Conservation (phyloP, 2,888 invertebrate species). For the Spisula subtruncata region DNA sequence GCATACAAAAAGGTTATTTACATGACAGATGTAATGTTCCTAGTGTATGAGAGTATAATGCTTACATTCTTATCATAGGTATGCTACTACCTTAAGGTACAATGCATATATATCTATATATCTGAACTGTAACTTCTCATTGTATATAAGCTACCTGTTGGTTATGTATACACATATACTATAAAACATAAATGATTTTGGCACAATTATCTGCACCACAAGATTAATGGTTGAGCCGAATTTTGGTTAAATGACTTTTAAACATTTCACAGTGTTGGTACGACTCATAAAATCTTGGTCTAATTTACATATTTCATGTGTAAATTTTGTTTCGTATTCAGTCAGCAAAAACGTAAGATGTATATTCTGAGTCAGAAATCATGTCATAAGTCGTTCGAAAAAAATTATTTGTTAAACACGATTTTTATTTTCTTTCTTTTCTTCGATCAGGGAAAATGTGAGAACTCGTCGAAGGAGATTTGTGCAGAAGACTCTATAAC, state of each 20-base stretch:
- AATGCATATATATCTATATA: background rate
- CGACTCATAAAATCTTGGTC: slow-evolving; percentile 11
- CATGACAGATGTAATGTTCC: too few relatives aligned
- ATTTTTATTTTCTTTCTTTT: background rate
- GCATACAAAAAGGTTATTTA: too few relatives aligned
- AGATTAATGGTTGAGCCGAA: background rate
- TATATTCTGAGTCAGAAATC: background rate
- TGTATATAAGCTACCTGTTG: slow-evolving; percentile 1
- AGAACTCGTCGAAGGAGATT: background rate
- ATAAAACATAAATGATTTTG: slow-evolving; percentile 8
- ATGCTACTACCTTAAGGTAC: background rate
- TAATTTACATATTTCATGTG: slow-evolving; percentile 22
- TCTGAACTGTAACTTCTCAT: background rate
- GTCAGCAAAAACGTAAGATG: background rate
- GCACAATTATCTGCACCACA: background rate
- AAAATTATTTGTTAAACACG: background rate
- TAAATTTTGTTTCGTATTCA: background rate
- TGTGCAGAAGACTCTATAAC: slow-evolving; percentile 4
- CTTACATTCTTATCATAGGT: background rate
- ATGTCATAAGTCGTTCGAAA: background rate
- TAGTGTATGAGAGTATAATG: background rate
- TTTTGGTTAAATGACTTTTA: slow-evolving; percentile 6
- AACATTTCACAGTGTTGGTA: background rate
- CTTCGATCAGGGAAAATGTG: background rate
- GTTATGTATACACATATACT: background rate